Evolutionary conservation across 2,888 invertebrate genomes (phyloP).

Genomic region (Hyles lineata): DNA sequence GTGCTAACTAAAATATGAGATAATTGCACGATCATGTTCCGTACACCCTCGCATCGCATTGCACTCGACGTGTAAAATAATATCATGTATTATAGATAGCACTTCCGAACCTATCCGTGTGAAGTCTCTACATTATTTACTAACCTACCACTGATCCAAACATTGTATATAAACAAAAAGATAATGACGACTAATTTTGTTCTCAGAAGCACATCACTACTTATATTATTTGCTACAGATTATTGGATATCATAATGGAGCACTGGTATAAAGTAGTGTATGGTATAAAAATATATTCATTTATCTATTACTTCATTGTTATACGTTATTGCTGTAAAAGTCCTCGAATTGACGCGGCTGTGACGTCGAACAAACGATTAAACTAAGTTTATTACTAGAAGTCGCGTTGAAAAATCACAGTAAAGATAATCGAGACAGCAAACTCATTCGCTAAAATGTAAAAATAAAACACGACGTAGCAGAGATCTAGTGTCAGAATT

Average conservation of each 20-base stretch:
- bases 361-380: conserved; percentile 5
- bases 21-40: conserved; percentile 18
- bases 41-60: background rate
- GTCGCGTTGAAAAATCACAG: conserved; percentile 48
- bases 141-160: conserved; percentile 9
- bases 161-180: conserved; percentile 12
- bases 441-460: conserved; percentile 20
- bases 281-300: conserved; percentile 18
- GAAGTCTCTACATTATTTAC: conserved; percentile 14
- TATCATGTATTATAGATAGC: conserved; percentile 8
- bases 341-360: background rate
- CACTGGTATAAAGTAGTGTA: conserved; percentile 2
- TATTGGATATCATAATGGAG: background rate
- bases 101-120: background rate
- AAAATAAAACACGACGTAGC: conserved; percentile 31
- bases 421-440: conserved; percentile 37
- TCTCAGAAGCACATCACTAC: background rate
- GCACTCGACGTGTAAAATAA: conserved; percentile 12
- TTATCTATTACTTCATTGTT: background rate
- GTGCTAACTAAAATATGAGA: conserved; percentile 17
- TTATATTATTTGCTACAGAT: background rate
- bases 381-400: conserved; percentile 36
- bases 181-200: conserved; percentile 19
- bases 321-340: background rate
- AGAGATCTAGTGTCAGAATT: conserved; percentile 56